Evolutionary conservation across 2,113 vertebrate genomes (phyloP).

Genomic region (Vulpes vulpes): DNA sequence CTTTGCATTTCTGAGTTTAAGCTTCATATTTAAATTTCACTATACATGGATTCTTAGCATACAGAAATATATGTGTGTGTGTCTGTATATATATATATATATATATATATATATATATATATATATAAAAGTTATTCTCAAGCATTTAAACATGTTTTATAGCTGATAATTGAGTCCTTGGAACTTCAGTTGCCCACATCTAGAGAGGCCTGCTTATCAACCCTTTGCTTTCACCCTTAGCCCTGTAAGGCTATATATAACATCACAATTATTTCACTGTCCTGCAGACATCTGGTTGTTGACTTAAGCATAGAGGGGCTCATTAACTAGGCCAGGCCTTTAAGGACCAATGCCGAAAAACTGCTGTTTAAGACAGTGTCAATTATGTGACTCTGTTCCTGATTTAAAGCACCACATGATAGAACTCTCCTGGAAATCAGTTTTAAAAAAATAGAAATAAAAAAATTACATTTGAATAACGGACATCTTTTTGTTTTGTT

Average conservation of each 20-base stretch:
- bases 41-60: not conserved
- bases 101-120: not conserved
- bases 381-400: not conserved
- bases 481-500: not conserved
- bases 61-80: not conserved
- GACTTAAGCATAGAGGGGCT: not conserved
- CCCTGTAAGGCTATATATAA: not conserved
- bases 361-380: not conserved
- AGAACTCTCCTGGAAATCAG: not conserved
- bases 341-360: constrained; percentile 17
- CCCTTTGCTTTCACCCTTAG: not conserved
- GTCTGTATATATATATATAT: not conserved
- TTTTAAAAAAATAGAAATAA: not conserved
- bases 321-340: constrained; percentile 1
- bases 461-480: not conserved
- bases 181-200: not conserved
- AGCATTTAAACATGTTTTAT: not conserved
- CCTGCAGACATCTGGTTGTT: not conserved
- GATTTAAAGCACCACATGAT: not conserved
- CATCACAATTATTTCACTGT: not conserved
- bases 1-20: not conserved
- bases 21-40: not conserved
- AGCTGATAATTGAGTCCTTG: not conserved
- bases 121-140: not conserved
- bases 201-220: not conserved